Base-by-base conservation (phyloP, 2,113 vertebrate genomes). In the Syngnathus typhle region DNA sequence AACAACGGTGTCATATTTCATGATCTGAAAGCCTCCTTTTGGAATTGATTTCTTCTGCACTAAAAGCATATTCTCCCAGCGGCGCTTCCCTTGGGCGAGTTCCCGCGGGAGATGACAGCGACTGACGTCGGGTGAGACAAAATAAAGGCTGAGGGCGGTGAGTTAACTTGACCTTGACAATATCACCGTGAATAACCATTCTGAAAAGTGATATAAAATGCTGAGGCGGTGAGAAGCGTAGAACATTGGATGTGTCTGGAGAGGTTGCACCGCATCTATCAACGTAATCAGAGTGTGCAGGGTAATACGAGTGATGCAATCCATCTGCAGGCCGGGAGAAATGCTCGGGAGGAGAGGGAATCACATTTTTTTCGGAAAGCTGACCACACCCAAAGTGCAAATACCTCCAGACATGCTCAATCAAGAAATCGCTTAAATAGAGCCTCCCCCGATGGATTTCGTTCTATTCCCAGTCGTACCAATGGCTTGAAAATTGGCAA, bases 11-110 rank as follows among this genome's bases (percentile, higher is more conserved):
- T 79, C 68, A 79, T 76, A 23, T 72, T 69, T 73, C 23, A 68
- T 75, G 72, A 85, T 80, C 83, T 74, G 13, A 78, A 79, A 84
- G 73, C 60, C 65, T 51, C 68, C 13, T 65, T 66, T 77, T 51
- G 61, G 70, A 32, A 87, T 82, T 85, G 84, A 87, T 88, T 85
- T 75, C 83, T 80, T 82, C 81, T 70, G 73, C 69, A 70, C 73
- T 79, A 70, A 78, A 74, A 79, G 72, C 75, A 75, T 72, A 63
- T 71, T 77, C 59, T 81, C 54, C 61, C 44, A 19, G 58, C 60
- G 61, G 65, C 75, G 41, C 21, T 44, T 46, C 54, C 68, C 59
- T 36, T 41, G 46, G 67, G 67, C 70, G 54, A 63, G 13, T 65
- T 63, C 78, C 61, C 64, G 54, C 41, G 43, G 46, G 49, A 74